Base-by-base conservation (phyloP, 2,888 invertebrate genomes). In the Osmoderma eremita region DNA sequence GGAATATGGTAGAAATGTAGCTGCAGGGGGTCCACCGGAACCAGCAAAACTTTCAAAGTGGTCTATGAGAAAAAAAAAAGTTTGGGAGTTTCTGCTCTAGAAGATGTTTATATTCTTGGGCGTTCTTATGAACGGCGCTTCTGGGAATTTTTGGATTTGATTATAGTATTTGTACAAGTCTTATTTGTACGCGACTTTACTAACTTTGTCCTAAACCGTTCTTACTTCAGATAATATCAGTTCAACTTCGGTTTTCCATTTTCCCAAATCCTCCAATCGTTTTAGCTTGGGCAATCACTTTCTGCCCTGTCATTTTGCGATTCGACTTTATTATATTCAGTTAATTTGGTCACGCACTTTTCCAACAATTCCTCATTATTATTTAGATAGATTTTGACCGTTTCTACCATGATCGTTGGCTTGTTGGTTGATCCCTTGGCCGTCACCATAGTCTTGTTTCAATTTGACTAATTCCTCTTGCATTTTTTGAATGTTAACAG, bases 141-240 rank as follows among this genome's bases (percentile, higher is more conserved):
- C 62, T 18, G 12, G 72, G 0, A 86, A 83, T 50, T 83, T 84
- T 48, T 88, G 79, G 0, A 91, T 91, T 61, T 86, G 83, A 78
- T 92, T 92, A 69, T 87, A 85, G 36, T 87, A 77, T 10, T 82
- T 80, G 65, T 86, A 84, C 1, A 91, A 79, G 67, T 89, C 88
- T 0, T 80, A 75, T 13, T 81, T 80, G 3, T 84, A 80, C 3
- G 88, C 86, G 45, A 88, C 69, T 22, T 72, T 70, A 20, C 70
- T 67, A 18, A 81, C 65, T 71, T 79, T 76, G n/a, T 71, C 65
- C 51, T 75, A 72, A 18, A 80, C 69, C 3, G 69, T 68, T 72
- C 76, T 76, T 0, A 82, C 67, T 50, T 80, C 80, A 1, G 74
- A 68, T 50, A 78, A 67, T n/a, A 81, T 72, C 67, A 77, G 75